A percentile compares a stretch with the other conserved stretches of the same genome.
phyloP scores from a whole-genome alignment of 2,888 invertebrate species.

The Rhorus exstirpatorius region DNA sequence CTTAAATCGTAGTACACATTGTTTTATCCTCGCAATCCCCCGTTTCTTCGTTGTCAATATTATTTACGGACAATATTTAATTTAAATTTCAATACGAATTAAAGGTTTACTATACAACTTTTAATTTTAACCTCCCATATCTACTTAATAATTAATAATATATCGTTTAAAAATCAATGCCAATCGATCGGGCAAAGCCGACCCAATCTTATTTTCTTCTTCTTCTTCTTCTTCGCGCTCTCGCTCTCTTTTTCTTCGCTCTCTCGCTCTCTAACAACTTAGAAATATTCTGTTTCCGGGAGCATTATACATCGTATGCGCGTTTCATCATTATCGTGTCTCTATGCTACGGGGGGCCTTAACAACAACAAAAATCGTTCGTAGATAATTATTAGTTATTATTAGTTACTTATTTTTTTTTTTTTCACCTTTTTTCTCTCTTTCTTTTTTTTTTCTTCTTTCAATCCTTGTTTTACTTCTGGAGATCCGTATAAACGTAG shows the following conservation, averaged over 20 bases:
- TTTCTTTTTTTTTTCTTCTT: constrained; percentile 44
- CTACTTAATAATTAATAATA: constrained; percentile 79
- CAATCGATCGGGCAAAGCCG: constrained; percentile 79
- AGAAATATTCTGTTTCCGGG: constrained; percentile 80
- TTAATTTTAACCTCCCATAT: constrained; percentile 81
- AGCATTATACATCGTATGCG: constrained; percentile 78
- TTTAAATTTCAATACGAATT: constrained; percentile 82
- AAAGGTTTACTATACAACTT: constrained; percentile 85
- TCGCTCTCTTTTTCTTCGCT: constrained; percentile 67
- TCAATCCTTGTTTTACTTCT: constrained; percentile 76
- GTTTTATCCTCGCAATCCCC: constrained; percentile 32
- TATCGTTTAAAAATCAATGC: constrained; percentile 84
- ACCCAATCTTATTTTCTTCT: constrained; percentile 74
- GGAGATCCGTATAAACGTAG: constrained; percentile 85
- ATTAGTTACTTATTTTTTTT: constrained; percentile 38
- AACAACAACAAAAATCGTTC: constrained; percentile 81
- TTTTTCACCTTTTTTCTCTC: too few relatives aligned
- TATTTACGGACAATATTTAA: constrained; percentile 84
- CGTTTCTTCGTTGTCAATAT: constrained; percentile 84
- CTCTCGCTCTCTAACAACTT: constrained; percentile 78
- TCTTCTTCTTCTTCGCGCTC: constrained; percentile 54
- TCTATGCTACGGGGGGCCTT: constrained; percentile 84
- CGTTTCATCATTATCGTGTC: constrained; percentile 70
- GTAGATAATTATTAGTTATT: constrained; percentile 77
- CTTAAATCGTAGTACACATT: too few relatives aligned